These are phyloP conservation scores for Orthosia gothica DNA, from an alignment of 2,888 invertebrate species.

Conservation along the genomic window DNA sequence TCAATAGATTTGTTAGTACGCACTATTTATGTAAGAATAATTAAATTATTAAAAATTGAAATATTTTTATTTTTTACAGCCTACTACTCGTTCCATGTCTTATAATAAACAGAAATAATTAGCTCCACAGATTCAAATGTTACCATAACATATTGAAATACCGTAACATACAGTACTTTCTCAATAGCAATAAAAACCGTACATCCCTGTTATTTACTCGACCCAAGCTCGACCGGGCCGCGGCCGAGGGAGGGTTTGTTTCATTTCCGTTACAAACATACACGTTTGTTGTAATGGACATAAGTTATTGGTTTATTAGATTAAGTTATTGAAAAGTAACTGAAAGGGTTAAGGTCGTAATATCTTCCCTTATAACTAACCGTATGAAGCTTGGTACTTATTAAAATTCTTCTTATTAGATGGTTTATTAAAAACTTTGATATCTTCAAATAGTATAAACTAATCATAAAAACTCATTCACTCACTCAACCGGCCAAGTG, in stretches of 20 bases:
- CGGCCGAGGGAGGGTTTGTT: slow-evolving; percentile 70
- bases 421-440: background rate
- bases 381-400: too few species aligned
- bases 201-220: slow-evolving; percentile 59
- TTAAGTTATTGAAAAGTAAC: background rate
- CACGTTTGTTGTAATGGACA: slow-evolving; percentile 73
- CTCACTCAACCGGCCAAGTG: too few species aligned
- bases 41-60: too few species aligned
- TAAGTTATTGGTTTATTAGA: slow-evolving; percentile 51
- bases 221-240: slow-evolving; percentile 55
- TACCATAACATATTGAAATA: slow-evolving; percentile 23
- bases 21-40: too few species aligned
- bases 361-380: background rate
- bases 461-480: too few species aligned
- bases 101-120: background rate
- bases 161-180: slow-evolving; percentile 12
- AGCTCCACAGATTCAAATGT: background rate
- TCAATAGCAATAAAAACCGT: slow-evolving; percentile 56
- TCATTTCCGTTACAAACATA: slow-evolving; percentile 79
- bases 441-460: too few species aligned
- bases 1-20: too few species aligned
- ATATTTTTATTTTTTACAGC: too few species aligned
- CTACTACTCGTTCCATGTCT: too few species aligned
- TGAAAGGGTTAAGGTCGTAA: background rate
- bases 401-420: too few species aligned